Evolutionary conservation across 2,888 invertebrate species (phyloP).

Genomic region (Scelioninae gen. 1): DNA sequence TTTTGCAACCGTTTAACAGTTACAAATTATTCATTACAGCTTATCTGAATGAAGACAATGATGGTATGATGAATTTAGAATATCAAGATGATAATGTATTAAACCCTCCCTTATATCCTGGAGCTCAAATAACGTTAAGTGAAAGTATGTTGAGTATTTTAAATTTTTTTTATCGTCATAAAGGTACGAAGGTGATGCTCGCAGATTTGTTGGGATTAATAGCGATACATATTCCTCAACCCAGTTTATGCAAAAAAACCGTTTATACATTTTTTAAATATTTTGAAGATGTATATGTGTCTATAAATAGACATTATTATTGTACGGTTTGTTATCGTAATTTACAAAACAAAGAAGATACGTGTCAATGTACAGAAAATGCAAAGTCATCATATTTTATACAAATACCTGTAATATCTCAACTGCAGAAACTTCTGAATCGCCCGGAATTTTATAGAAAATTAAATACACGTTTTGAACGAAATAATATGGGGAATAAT

Average conservation of each 20-base stretch:
- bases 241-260: conserved; percentile 7
- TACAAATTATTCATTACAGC: too few relatives aligned
- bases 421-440: conserved; percentile 8
- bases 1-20: too few relatives aligned
- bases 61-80: too few relatives aligned
- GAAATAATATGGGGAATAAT: background rate
- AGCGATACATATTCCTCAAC: conserved; percentile 20
- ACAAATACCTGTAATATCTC: conserved; percentile 13
- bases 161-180: conserved; percentile 30
- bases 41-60: too few relatives aligned
- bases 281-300: conserved; percentile 11
- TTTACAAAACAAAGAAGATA: conserved; percentile 9
- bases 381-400: conserved; percentile 21
- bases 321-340: background rate
- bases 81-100: too few relatives aligned
- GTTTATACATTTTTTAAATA: conserved; percentile 30
- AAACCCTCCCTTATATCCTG: too few relatives aligned
- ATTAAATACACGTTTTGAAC: background rate
- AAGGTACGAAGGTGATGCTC: conserved; percentile 14
- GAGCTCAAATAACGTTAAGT: conserved; percentile 21
- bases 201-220: conserved; percentile 18
- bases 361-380: conserved; percentile 10
- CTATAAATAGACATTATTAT: conserved; percentile 27
- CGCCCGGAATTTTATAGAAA: conserved; percentile 12
- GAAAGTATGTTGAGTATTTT: conserved; percentile 20